Percentiles rank a stretch among this genome's conserved stretches.
These are phyloP conservation scores for Clinocottus analis DNA, from an alignment of 2,113 vertebrate genomes.

Conservation along the genomic window DNA sequence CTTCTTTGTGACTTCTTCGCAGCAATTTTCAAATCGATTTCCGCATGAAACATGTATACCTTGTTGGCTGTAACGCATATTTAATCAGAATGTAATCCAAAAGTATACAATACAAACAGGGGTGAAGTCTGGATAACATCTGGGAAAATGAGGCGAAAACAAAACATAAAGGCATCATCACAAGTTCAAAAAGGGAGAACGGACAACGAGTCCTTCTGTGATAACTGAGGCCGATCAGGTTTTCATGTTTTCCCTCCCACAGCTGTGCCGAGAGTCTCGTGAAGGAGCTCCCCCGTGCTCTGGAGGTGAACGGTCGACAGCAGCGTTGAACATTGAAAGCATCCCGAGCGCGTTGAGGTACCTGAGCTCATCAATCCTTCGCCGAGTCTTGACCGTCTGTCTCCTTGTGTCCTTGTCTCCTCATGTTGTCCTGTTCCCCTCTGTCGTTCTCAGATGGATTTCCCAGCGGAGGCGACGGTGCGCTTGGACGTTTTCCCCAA, in stretches of 20 bases:
- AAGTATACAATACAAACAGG: too few relatives aligned
- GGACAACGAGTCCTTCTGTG: background rate
- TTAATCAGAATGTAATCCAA: too few relatives aligned
- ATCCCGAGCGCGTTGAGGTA: background rate
- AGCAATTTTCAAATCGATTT: background rate
- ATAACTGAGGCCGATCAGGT: background rate
- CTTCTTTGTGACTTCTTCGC: too few relatives aligned
- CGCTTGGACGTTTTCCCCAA: conserved; percentile 47
- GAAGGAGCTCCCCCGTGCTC: conserved; percentile 30
- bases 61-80: too few relatives aligned
- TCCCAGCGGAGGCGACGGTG: conserved; percentile 66
- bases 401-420: background rate
- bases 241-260: conserved; percentile 1
- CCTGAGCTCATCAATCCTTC: background rate
- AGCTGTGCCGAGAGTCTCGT: conserved; percentile 61
- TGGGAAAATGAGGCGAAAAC: background rate
- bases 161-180: background rate
- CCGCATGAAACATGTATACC: background rate
- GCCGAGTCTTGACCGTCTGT: background rate
- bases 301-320: conserved; percentile 33
- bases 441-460: conserved; percentile 70
- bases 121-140: too few relatives aligned
- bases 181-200: background rate
- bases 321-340: conserved; percentile 30
- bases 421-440: background rate